These are phyloP conservation scores for Myotis davidii DNA, from an alignment of 2,113 vertebrate species.

Conservation along the genomic window DNA sequence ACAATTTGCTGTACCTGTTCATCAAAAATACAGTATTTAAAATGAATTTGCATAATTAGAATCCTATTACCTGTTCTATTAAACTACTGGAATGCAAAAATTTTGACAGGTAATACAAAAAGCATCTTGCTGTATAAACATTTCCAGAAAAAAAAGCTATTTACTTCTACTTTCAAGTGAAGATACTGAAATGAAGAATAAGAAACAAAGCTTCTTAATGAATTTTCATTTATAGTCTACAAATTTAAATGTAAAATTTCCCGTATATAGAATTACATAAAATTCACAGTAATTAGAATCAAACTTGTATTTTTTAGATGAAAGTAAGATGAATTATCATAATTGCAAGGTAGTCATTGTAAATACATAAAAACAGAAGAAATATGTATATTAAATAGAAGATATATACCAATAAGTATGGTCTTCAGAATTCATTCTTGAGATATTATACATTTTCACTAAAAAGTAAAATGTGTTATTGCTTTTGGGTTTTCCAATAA, in stretches of 20 bases:
- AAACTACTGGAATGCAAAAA: slow-evolving; percentile 58
- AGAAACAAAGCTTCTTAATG: not conserved
- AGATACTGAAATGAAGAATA: not conserved
- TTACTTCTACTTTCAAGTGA: not conserved
- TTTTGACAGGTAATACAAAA: slow-evolving; percentile 16
- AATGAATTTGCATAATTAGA: slow-evolving; percentile 44
- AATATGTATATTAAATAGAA: not conserved
- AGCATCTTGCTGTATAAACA: slow-evolving; percentile 41
- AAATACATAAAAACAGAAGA: not conserved
- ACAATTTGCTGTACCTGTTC: slow-evolving; percentile 42
- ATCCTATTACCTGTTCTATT: slow-evolving; percentile 57
- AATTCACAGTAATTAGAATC: not conserved
- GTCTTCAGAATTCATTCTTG: not conserved
- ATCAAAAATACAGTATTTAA: slow-evolving; percentile 42
- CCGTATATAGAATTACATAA: not conserved
- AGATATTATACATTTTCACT: not conserved
- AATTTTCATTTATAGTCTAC: not conserved
- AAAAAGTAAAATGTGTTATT: not conserved
- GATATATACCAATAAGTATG: not conserved
- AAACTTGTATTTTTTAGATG: not conserved
- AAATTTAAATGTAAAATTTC: not conserved
- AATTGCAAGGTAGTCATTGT: not conserved
- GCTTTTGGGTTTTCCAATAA: not conserved
- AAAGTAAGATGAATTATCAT: not conserved
- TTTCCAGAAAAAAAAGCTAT: not conserved